Evolutionary conservation across 1,140 invertebrate genomes (phyloP).

Genomic region (Ruditapes philippinarum): DNA sequence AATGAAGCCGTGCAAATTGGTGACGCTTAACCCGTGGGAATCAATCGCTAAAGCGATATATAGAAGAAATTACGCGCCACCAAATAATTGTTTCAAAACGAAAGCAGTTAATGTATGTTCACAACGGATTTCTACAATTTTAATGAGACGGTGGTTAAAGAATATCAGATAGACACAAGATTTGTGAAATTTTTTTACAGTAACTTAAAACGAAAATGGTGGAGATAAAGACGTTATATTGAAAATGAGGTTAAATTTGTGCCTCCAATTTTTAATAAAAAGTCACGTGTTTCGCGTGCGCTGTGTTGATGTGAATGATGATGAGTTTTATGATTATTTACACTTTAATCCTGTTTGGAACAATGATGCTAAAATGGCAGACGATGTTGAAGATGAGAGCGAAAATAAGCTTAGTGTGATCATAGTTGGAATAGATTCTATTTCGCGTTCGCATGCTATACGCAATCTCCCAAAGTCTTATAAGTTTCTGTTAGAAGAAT

Average conservation of each 20-base stretch:
- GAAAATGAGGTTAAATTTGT: slow-evolving; percentile 76
- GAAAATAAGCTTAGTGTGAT: slow-evolving; percentile 51
- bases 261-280: slow-evolving; percentile 78
- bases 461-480: slow-evolving; percentile 93
- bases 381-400: slow-evolving; percentile 4
- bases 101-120: too few relatives aligned
- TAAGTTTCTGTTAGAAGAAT: slow-evolving; percentile 87
- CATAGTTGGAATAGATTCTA: slow-evolving; percentile 88
- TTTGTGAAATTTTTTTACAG: too few relatives aligned
- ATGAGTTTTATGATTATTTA: slow-evolving; percentile 69
- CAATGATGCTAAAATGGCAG: not conserved
- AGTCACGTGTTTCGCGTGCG: slow-evolving; percentile 86
- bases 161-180: too few relatives aligned
- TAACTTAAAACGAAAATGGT: too few relatives aligned
- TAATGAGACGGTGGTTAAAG: too few relatives aligned
- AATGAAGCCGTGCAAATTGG: too few relatives aligned
- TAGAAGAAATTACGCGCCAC: too few relatives aligned
- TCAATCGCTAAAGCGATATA: too few relatives aligned
- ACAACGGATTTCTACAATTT: too few relatives aligned
- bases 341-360: slow-evolving; percentile 68
- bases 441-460: slow-evolving; percentile 94
- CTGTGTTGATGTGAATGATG: slow-evolving; percentile 84
- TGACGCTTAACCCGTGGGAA: too few relatives aligned
- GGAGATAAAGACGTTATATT: slow-evolving; percentile 78
- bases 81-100: too few relatives aligned